These are phyloP conservation scores for Sthenelais limicola DNA, from an alignment of 2,888 invertebrate species.

Conservation along the genomic window DNA sequence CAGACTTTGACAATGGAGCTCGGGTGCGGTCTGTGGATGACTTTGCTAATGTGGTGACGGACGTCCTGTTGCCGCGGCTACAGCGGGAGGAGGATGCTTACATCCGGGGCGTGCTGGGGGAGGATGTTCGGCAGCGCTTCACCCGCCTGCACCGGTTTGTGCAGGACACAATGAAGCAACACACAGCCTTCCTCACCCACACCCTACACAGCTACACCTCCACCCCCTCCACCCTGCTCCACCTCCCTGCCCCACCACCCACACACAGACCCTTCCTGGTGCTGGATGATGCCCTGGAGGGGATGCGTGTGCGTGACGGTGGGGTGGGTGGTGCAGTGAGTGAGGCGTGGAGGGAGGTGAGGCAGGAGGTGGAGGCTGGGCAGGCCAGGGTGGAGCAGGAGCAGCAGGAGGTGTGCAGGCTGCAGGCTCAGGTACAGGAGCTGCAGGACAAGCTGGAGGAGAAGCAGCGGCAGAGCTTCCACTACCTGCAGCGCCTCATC, in stretches of 20 bases:
- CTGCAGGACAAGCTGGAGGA: background rate
- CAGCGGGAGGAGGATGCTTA: background rate
- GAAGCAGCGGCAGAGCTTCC: background rate
- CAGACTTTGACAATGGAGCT: constrained; percentile 7
- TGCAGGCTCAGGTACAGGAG: background rate
- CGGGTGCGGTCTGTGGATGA: constrained; percentile 1
- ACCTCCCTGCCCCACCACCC: too few species aligned
- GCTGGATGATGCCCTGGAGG: constrained; percentile 20
- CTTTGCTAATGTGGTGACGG: background rate
- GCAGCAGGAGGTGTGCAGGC: background rate
- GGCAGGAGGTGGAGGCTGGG: background rate
- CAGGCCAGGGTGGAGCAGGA: background rate
- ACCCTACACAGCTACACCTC: too few species aligned
- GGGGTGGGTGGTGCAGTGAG: background rate
- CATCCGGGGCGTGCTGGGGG: constrained; percentile 2
- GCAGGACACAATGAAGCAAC: constrained; percentile 5
- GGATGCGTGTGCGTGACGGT: background rate
- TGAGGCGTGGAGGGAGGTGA: background rate
- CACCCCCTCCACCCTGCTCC: too few species aligned
- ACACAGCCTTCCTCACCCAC: constrained; percentile 1
- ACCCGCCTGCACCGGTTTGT: constrained; percentile 8
- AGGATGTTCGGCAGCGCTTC: constrained; percentile 17
- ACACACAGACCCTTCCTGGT: constrained; percentile 9
- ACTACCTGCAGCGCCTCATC: constrained; percentile 20
- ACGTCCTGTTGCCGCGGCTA: constrained; percentile 2